Percentiles rank a stretch among this genome's conserved stretches.
These are phyloP conservation scores for Physeter macrocephalus DNA, from an alignment of 2,113 vertebrate genomes.

Conservation along the genomic window DNA sequence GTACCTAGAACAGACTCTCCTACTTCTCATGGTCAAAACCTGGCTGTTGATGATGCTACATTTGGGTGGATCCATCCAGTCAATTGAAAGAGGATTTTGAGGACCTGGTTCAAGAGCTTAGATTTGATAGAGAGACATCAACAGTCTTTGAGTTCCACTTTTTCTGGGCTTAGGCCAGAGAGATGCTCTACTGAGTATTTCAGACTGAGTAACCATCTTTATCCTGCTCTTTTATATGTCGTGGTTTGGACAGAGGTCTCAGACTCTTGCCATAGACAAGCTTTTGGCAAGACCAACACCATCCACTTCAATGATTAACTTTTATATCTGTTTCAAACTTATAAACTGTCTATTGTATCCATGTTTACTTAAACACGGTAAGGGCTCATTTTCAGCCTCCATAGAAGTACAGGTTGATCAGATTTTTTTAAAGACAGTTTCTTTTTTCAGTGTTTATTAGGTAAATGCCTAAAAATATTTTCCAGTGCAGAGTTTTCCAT, in stretches of 20 bases:
- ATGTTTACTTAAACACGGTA: background rate
- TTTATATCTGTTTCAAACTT: slow-evolving; percentile 5
- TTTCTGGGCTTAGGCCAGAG: background rate
- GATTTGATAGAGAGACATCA: background rate
- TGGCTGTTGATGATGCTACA: background rate
- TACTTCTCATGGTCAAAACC: background rate
- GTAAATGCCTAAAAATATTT: background rate
- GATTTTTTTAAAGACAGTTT: background rate
- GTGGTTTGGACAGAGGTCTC: background rate
- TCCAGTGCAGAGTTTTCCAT: background rate
- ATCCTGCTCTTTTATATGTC: background rate
- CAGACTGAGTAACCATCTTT: background rate
- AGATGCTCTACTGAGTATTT: background rate
- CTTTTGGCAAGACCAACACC: background rate
- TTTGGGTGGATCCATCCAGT: background rate
- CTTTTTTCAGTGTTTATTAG: background rate
- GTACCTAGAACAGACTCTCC: background rate
- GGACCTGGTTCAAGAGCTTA: background rate
- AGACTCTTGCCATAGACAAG: background rate
- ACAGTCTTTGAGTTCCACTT: background rate
- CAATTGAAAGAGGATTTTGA: background rate
- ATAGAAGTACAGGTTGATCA: background rate
- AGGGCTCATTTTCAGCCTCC: background rate
- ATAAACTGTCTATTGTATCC: background rate
- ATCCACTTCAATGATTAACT: background rate